Evolutionary conservation across 2,888 invertebrate species (phyloP).

Genomic region (Agonopterix heracliana): DNA sequence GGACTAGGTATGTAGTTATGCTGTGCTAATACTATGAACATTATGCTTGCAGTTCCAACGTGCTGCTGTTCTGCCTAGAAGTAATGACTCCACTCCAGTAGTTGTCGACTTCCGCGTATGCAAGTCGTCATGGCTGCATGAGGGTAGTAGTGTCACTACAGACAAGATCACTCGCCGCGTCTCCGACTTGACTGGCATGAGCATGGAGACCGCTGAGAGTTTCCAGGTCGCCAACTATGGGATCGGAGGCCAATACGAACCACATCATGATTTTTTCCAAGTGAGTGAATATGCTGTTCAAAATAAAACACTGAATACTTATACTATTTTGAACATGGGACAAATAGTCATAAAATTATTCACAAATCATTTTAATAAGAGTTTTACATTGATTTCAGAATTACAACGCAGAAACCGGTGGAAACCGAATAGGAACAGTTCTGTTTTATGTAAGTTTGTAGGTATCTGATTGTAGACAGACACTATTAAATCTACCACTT

Average conservation of each 20-base stretch:
- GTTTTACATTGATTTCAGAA: neutral
- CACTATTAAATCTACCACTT: neutral
- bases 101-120: too few species aligned
- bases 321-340: neutral
- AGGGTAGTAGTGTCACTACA: too few species aligned
- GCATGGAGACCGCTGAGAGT: slow-evolving; percentile 90
- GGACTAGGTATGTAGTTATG: too few species aligned
- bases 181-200: slow-evolving; percentile 86
- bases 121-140: too few species aligned
- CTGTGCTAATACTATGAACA: too few species aligned
- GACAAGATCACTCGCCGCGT: slow-evolving; percentile 80
- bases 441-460: slow-evolving; percentile 91
- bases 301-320: neutral
- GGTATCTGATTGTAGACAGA: neutral
- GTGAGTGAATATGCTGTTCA: slow-evolving; percentile 46
- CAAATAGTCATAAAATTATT: neutral
- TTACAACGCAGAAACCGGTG: slow-evolving; percentile 38
- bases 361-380: neutral
- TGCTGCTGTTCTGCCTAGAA: too few species aligned
- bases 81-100: too few species aligned
- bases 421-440: slow-evolving; percentile 98
- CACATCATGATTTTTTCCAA: slow-evolving; percentile 90
- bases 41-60: too few species aligned
- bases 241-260: slow-evolving; percentile 95
- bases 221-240: slow-evolving; percentile 96